Conservation (phyloP, 2,888 invertebrate species). For the Drosophila parthenogenetica region DNA sequence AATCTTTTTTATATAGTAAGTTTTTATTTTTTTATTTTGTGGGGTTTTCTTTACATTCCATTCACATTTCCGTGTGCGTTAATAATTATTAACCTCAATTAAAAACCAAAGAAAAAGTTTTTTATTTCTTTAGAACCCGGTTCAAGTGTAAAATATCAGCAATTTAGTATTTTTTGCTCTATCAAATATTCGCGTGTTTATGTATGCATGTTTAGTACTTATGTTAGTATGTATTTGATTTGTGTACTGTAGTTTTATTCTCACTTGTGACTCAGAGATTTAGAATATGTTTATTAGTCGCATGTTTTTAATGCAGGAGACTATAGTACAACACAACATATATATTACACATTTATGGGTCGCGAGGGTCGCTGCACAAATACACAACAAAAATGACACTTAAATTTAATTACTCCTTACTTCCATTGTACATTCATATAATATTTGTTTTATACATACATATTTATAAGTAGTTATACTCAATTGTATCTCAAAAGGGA, state of each 20-base stretch:
- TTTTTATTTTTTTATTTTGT: constrained; percentile 16
- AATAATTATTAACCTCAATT: constrained; percentile 18
- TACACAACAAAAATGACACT: constrained; percentile 70
- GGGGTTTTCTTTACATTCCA: constrained; percentile 19
- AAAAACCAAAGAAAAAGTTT: constrained; percentile 26
- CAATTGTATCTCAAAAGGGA: constrained; percentile 80
- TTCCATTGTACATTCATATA: constrained; percentile 60
- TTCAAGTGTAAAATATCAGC: constrained; percentile 74
- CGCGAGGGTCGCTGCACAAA: constrained; percentile 38
- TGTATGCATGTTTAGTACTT: constrained; percentile 5
- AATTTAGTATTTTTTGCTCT: constrained; percentile 52
- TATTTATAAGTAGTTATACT: constrained; percentile 51
- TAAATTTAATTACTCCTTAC: constrained; percentile 47
- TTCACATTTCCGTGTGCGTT: constrained; percentile 33
- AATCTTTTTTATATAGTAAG: constrained; percentile 1
- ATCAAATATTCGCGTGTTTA: constrained; percentile 45
- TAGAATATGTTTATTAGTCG: constrained; percentile 50
- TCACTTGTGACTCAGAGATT: constrained; percentile 48
- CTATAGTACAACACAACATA: constrained; percentile 50
- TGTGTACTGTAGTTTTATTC: not conserved
- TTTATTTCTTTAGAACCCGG: constrained; percentile 54
- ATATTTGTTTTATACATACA: constrained; percentile 33
- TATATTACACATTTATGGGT: constrained; percentile 54
- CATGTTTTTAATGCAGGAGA: constrained; percentile 21
- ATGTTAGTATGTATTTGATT: constrained; percentile 9